Evolutionary conservation across 1,140 invertebrate genomes (phyloP), one percentile per base, ranked within the genome.

Genomic region (Brachionus rotundiformis): DNA sequence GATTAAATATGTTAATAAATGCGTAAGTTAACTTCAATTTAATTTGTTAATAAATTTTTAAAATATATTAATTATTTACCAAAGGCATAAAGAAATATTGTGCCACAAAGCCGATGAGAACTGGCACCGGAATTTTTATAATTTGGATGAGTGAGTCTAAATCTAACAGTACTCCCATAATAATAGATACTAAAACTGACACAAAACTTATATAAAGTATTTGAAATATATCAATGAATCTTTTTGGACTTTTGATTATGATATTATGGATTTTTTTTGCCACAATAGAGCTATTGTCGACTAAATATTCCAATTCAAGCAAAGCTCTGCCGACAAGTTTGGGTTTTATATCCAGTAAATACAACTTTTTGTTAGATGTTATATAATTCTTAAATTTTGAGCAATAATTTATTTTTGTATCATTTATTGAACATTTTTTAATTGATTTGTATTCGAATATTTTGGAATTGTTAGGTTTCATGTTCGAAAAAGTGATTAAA

Each of bases 11-110:
- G 41, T 76, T 75, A 3, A 63, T 63, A 47, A 82, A 73, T 11
- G 13, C 33, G 10, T 59, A 61, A 13, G 81, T 63, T n/a, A 82
- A 31, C 75, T 77, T 23, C 0, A 73, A n/a, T 31, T 27, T 47
- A 44, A 23, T 44, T 31, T 41, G 13, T 11, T 23, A 41, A 25
- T 47, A 47, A 75, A 47, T 27, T 44, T 19, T 23, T 16, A 29
- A 47, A 47, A 47, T 11, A 27, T 2, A 41, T 29, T 31, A 68
- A 25, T 47, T 31, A n/a, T 23, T 47, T 54, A 77, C 59, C 19
- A 82, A 76, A 36, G 81, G 81, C 81, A 82, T 82, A 8, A 82
- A 25, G 8, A 65, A 65, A 47, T 75, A 82, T 77, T 82, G 81
- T 39, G 81, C 31, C 2, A 61, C 19, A 31, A 82, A 76, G 11